Evolutionary conservation across 2,797 vertebrate species (phyloP), one percentile per base, ranked within the genome.

Genomic region (Microtus obscurus): DNA sequence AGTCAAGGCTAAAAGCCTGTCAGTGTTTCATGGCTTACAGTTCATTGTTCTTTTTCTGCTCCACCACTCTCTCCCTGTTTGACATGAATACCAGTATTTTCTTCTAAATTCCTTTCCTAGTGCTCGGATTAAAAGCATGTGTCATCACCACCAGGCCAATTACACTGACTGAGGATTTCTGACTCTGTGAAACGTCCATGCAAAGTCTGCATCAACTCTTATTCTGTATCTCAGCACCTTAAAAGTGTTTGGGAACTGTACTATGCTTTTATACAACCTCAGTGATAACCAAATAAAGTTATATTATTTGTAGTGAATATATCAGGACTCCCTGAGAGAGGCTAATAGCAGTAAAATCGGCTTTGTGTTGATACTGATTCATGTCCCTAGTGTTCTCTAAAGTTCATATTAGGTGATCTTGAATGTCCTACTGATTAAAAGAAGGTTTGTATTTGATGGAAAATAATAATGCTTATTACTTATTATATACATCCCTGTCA

Each of bases 281-380:
- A 61, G 3, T 73, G 73, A 61, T 59, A 40, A 93, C 87, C 31
- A 95, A 87, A 71, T 92, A 74, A 88, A 90, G 91, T 80, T 59
- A 51, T 87, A 23, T 23, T 56, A 43, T 87, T 87, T 71, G 10
- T 29, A 87, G 45, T 61, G 7, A 81, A 51, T 77, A 34, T 3
- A 56, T 63, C 53, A 7, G 16, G n/a, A 48, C 6, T 23, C 78
- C 23, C 48, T 34, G 67, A 65, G 10, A 83, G 81, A 87, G 31
- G 2, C 67, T 86, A 79, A 67, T 29, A 43, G n/a, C n/a, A 88
- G 45, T 45, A 43, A 34, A 69, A 71, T 79, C 80, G 17, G 12
- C 37, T 76, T 14, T 76, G 4, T 65, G 16, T 91, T 95, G 6
- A 65, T 90, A 83, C 61, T 89, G 93, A 78, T 74, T 86, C 31